Conservation (phyloP, 2,888 invertebrate genomes). For the Amphiduros pacificus region DNA sequence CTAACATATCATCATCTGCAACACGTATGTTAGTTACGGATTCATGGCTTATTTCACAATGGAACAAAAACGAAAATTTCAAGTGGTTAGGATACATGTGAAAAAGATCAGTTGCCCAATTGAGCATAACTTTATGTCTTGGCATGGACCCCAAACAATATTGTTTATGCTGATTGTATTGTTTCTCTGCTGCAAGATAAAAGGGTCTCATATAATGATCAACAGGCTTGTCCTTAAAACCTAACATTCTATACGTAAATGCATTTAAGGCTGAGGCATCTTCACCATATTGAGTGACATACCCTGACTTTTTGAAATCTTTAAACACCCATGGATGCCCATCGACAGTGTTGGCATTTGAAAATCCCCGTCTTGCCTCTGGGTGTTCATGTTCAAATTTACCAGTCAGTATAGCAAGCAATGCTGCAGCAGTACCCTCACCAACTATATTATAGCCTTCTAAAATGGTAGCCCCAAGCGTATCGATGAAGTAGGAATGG, state of each 20-base stretch:
- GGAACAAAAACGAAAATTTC: conserved; percentile 84
- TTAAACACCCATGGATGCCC: conserved; percentile 86
- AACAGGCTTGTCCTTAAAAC: conserved; percentile 80
- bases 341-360: conserved; percentile 70
- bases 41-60: conserved; percentile 86
- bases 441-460: conserved; percentile 30
- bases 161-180: conserved; percentile 1
- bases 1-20: conserved; percentile 72
- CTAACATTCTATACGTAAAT: conserved; percentile 86
- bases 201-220: conserved; percentile 88
- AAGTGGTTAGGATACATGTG: conserved; percentile 70
- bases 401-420: conserved; percentile 20
- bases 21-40: conserved; percentile 73
- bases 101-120: conserved; percentile 64
- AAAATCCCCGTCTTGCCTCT: conserved; percentile 57
- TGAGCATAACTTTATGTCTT: conserved; percentile 64
- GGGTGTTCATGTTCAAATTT: conserved; percentile 16
- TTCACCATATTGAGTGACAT: conserved; percentile 79
- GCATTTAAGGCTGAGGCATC: conserved; percentile 83
- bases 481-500: conserved; percentile 42
- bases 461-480: conserved; percentile 40
- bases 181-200: conserved; percentile 34
- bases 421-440: conserved; percentile 20
- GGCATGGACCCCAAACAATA: conserved; percentile 74
- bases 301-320: conserved; percentile 66